Percentiles rank a stretch among this genome's conserved stretches.
phyloP scores from a whole-genome alignment of 2,797 vertebrate species.

The Picus viridis region DNA sequence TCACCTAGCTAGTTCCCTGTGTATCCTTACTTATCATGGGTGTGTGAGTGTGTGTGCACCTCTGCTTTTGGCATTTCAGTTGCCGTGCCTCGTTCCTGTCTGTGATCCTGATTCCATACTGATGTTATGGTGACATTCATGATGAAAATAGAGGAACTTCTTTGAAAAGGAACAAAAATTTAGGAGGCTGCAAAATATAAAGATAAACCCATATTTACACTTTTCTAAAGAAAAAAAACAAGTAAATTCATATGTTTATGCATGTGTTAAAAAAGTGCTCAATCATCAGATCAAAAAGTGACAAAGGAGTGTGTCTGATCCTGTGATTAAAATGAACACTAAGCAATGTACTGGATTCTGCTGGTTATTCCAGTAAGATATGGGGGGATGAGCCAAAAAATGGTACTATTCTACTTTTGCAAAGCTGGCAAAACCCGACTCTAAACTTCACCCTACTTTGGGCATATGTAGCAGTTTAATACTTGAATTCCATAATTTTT shows the following conservation, averaged over 20 bases:
- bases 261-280: not conserved
- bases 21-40: not conserved
- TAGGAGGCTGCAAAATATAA: not conserved
- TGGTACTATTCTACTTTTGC: not conserved
- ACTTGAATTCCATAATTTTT: not conserved
- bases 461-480: not conserved
- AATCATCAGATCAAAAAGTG: not conserved
- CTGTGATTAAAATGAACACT: not conserved
- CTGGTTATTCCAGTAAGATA: not conserved
- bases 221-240: not conserved
- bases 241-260: not conserved
- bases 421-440: not conserved
- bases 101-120: not conserved
- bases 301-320: not conserved
- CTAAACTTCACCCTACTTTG: not conserved
- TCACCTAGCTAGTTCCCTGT: not conserved
- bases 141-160: not conserved
- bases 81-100: not conserved
- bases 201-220: not conserved
- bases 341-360: not conserved
- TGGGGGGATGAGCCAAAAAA: not conserved
- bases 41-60: accelerated
- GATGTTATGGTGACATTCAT: not conserved
- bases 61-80: not conserved
- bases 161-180: not conserved